Conservation (phyloP, 1,140 invertebrate species). For the Harpegnathos saltator region DNA sequence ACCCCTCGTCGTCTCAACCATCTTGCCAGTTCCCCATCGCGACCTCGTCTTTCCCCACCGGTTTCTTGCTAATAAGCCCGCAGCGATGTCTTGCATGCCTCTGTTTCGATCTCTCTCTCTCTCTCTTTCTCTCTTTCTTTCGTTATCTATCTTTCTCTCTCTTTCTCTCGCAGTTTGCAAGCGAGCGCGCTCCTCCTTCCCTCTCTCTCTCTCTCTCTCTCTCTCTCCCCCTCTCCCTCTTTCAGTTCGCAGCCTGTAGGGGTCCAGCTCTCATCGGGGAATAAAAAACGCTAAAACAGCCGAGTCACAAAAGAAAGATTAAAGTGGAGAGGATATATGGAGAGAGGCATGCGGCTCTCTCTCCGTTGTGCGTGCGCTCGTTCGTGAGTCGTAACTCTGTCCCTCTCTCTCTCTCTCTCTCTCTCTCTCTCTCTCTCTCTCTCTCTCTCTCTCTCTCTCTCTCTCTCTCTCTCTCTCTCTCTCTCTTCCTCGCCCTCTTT, state of each 20-base stretch:
- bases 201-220: not conserved
- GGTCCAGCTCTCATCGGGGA: slow-evolving; percentile 75
- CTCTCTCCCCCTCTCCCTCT: slow-evolving; percentile 56
- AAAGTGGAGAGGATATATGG: slow-evolving; percentile 74
- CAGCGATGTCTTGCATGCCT: slow-evolving; percentile 38
- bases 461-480: no score
- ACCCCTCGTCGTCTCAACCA: slow-evolving; percentile 39
- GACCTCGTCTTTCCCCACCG: slow-evolving; percentile 59
- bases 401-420: slow-evolving; percentile 17
- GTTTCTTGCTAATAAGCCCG: slow-evolving; percentile 72
- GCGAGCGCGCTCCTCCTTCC: no score
- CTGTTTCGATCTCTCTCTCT: not conserved
- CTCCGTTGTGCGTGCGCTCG: slow-evolving; percentile 54
- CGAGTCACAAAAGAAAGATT: slow-evolving; percentile 84
- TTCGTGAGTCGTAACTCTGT: slow-evolving; percentile 23
- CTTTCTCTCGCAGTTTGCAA: not conserved
- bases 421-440: not conserved
- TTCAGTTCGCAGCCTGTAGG: slow-evolving; percentile 66
- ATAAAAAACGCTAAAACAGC: slow-evolving; percentile 85
- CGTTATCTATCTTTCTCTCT: not conserved
- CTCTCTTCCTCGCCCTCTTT: not conserved
- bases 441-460: slow-evolving; percentile 29
- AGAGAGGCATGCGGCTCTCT: slow-evolving; percentile 68
- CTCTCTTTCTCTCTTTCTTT: not conserved
- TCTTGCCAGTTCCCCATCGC: slow-evolving; percentile 38